These are phyloP conservation scores for Chitala chitala DNA, from an alignment of 2,113 vertebrate genomes.

Conservation along the genomic window DNA sequence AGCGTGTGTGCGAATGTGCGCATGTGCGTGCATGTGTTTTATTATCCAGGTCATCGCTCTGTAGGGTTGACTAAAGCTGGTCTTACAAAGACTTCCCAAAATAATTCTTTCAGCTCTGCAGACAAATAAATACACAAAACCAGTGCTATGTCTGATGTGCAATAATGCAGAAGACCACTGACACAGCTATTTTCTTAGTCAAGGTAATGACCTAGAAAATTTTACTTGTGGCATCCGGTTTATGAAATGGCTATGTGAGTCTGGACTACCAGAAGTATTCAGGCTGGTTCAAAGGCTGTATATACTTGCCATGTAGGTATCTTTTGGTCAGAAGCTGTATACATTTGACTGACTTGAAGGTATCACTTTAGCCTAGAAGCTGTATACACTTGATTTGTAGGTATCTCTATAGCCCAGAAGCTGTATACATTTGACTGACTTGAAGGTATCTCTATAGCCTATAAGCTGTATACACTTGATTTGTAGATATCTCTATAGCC, in stretches of 20 bases:
- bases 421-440: too few species aligned
- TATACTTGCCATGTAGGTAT: too few species aligned
- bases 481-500: too few species aligned
- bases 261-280: too few species aligned
- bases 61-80: not conserved
- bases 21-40: not conserved
- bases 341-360: too few species aligned
- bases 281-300: too few species aligned
- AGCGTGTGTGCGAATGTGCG: not conserved
- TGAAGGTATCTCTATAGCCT: too few species aligned
- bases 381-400: too few species aligned
- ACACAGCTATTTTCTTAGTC: not conserved
- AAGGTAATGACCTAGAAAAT: conserved; percentile 31
- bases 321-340: too few species aligned
- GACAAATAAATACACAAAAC: conserved; percentile 10
- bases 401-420: too few species aligned
- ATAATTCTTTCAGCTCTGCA: not conserved
- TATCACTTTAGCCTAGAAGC: too few species aligned
- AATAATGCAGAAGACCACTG: not conserved
- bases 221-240: conserved; percentile 33
- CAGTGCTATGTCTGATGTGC: not conserved
- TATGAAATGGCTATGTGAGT: conserved; percentile 28
- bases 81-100: not conserved
- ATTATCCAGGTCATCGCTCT: not conserved
- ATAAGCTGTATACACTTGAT: too few species aligned